phyloP scores from a whole-genome alignment of 1,140 invertebrate species.

The Dreissena rostriformis region DNA sequence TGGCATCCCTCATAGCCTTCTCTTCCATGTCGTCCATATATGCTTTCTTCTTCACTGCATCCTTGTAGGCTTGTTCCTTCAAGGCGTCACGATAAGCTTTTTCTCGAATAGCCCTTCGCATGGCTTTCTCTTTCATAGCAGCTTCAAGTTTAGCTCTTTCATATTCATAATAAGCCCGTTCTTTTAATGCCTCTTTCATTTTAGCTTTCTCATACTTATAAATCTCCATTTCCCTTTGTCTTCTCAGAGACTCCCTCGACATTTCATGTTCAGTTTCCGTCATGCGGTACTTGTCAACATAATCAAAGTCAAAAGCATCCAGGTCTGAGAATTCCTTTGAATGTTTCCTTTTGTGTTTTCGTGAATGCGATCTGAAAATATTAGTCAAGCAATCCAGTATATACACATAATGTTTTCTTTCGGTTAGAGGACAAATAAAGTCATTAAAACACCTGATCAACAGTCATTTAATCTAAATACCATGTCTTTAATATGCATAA shows the following conservation, averaged over 20 bases:
- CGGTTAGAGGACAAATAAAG: no score
- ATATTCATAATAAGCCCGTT: not conserved
- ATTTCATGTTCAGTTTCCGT: no score
- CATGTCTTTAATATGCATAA: no score
- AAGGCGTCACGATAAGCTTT: not conserved
- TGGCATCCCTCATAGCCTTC: not conserved
- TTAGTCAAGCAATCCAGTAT: no score
- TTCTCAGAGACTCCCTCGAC: not conserved
- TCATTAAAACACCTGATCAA: no score
- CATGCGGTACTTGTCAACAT: no score
- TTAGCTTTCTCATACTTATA: not conserved
- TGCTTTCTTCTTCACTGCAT: not conserved
- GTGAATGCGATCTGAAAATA: no score
- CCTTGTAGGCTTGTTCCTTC: not conserved
- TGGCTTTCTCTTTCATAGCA: not conserved
- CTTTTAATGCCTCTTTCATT: not conserved
- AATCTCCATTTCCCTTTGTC: conserved; percentile 1
- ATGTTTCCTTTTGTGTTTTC: no score
- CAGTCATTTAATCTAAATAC: no score
- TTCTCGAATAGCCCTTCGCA: not conserved
- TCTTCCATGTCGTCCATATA: not conserved
- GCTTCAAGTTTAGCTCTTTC: not conserved
- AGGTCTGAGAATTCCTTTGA: no score
- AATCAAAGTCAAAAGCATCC: no score
- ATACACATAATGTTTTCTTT: no score